These are phyloP conservation scores for Caenorhabditis parvicauda DNA, from an alignment of 2,888 invertebrate genomes.

Conservation along the genomic window DNA sequence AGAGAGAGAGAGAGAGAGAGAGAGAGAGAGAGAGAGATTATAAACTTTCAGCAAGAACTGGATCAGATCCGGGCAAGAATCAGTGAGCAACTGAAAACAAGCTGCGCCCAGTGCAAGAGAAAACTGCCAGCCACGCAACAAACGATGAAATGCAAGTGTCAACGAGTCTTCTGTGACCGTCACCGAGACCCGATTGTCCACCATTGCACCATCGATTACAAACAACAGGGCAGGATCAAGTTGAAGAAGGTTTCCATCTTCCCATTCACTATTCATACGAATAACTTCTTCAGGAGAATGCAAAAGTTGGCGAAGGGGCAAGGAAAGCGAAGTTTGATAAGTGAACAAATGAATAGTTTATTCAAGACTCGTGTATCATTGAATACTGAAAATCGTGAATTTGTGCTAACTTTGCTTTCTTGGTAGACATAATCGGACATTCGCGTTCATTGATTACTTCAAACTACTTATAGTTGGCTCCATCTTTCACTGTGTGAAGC, in stretches of 20 bases:
- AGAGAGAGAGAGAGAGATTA: not conserved
- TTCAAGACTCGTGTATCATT: too few relatives aligned
- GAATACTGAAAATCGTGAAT: too few relatives aligned
- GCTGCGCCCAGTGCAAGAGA: slow-evolving; percentile 38
- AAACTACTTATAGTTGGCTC: too few relatives aligned
- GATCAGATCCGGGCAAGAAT: too few relatives aligned
- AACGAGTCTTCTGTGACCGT: slow-evolving; percentile 31
- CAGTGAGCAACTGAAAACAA: too few relatives aligned
- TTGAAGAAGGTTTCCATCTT: slow-evolving; percentile 23
- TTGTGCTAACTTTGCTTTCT: too few relatives aligned
- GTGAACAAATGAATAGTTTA: too few relatives aligned
- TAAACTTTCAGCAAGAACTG: not conserved
- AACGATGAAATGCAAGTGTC: slow-evolving; percentile 38
- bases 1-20: not conserved
- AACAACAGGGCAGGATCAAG: slow-evolving; percentile 39
- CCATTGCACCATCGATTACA: slow-evolving; percentile 45
- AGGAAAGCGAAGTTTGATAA: slow-evolving; percentile 16
- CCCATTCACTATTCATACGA: not conserved
- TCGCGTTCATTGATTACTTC: too few relatives aligned
- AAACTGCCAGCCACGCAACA: slow-evolving; percentile 37
- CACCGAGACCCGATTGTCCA: slow-evolving; percentile 40
- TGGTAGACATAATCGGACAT: too few relatives aligned
- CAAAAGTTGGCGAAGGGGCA: slow-evolving; percentile 22
- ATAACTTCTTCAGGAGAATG: slow-evolving; percentile 8
- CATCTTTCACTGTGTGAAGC: too few relatives aligned